phyloP scores from a whole-genome alignment of 1,140 invertebrate genomes.

The Drosophila gunungcola region DNA sequence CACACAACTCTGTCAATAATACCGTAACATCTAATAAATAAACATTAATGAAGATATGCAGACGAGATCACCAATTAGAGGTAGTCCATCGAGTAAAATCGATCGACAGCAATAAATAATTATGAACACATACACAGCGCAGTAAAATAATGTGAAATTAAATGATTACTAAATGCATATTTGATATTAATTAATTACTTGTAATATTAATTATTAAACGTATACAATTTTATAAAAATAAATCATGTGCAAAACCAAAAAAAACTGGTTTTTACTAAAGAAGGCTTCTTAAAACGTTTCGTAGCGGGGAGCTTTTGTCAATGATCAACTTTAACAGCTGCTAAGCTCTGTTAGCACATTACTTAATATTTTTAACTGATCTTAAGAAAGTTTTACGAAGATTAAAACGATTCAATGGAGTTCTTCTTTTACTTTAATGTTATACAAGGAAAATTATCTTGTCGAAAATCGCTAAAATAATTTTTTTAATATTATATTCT shows the following conservation, averaged over 20 bases:
- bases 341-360: not conserved
- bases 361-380: too few species aligned
- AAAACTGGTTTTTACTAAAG: slow-evolving; percentile 2
- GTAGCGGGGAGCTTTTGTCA: not conserved
- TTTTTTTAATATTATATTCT: too few species aligned
- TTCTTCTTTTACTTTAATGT: too few species aligned
- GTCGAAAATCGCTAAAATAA: too few species aligned
- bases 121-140: slow-evolving; percentile 58
- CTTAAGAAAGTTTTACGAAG: too few species aligned
- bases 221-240: slow-evolving; percentile 84
- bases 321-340: not conserved
- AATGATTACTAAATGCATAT: slow-evolving; percentile 81
- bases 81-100: slow-evolving; percentile 22
- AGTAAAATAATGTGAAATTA: slow-evolving; percentile 78
- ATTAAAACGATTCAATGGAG: too few species aligned
- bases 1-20: slow-evolving; percentile 63
- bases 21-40: slow-evolving; percentile 43
- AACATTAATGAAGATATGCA: slow-evolving; percentile 36
- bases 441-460: too few species aligned
- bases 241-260: slow-evolving; percentile 69
- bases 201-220: slow-evolving; percentile 81
- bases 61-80: slow-evolving; percentile 27
- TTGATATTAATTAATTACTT: slow-evolving; percentile 82
- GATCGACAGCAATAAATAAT: slow-evolving; percentile 48
- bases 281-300: not conserved